Evolutionary conservation across 2,797 vertebrate genomes (phyloP).

Genomic region (Echeneis naucrates): DNA sequence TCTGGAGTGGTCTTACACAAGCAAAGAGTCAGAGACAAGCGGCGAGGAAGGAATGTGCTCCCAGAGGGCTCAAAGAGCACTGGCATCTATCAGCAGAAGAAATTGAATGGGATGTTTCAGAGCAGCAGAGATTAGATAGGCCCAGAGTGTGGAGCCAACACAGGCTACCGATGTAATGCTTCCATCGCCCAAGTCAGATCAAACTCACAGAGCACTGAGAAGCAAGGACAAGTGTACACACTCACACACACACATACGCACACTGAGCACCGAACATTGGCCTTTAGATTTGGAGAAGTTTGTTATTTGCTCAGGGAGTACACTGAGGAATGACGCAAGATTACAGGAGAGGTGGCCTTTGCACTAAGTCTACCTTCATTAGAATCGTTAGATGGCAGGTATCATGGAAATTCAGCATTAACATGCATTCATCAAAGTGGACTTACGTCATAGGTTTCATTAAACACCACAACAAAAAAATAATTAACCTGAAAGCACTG

Average conservation of each 20-base stretch:
- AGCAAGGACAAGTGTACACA: conserved; percentile 29
- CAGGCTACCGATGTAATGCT: conserved; percentile 51
- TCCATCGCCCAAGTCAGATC: conserved; percentile 48
- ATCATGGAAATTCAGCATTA: conserved; percentile 18
- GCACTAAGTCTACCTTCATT: conserved; percentile 46
- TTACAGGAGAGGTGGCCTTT: conserved; percentile 23
- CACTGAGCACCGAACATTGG: conserved; percentile 19
- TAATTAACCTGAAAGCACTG: not conserved
- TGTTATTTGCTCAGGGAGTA: conserved; percentile 65
- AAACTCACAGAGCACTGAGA: conserved; percentile 46
- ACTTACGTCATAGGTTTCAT: conserved; percentile 30
- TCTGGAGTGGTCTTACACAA: conserved; percentile 60
- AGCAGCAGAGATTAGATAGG: conserved; percentile 76
- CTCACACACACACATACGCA: not conserved
- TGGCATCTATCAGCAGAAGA: conserved; percentile 73
- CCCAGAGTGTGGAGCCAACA: conserved; percentile 66
- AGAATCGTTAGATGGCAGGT: conserved; percentile 15
- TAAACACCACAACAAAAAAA: not conserved
- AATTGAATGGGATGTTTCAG: conserved; percentile 78
- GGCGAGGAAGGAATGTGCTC: conserved; percentile 55
- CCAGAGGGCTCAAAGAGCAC: conserved; percentile 74
- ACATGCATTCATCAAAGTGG: conserved; percentile 40
- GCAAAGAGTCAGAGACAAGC: conserved; percentile 39
- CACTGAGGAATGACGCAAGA: conserved; percentile 50
- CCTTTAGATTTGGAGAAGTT: conserved; percentile 44